Evolutionary conservation across 2,888 invertebrate genomes (phyloP).

Genomic region (Trichopria drosophilae): DNA sequence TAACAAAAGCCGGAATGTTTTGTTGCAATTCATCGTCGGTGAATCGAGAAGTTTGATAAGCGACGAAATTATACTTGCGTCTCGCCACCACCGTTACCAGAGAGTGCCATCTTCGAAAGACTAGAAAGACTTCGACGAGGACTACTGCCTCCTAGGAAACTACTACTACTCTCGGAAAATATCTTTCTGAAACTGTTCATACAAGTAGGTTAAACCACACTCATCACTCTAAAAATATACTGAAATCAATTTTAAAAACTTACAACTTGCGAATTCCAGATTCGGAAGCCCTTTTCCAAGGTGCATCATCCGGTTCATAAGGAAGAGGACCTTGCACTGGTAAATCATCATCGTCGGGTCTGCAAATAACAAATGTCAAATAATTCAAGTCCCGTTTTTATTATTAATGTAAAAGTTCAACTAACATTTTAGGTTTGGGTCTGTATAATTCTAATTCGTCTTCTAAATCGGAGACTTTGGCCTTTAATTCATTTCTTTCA

Average conservation of each 20-base stretch:
- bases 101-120: constrained; percentile 74
- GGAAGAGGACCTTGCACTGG: constrained; percentile 97
- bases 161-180: constrained; percentile 77
- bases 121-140: constrained; percentile 80
- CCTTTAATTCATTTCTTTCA: constrained; percentile 91
- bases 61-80: constrained; percentile 23
- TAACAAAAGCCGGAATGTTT: no score
- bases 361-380: constrained; percentile 28
- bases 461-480: constrained; percentile 89
- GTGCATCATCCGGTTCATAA: constrained; percentile 95
- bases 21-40: neutral
- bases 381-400: constrained; percentile 40
- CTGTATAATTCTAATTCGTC: constrained; percentile 82
- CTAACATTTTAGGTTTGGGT: constrained; percentile 62
- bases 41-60: neutral
- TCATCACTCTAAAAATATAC: neutral
- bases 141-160: constrained; percentile 70
- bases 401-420: constrained; percentile 18
- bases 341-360: constrained; percentile 66
- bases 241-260: constrained; percentile 56
- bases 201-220: constrained; percentile 3
- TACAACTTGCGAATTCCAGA: constrained; percentile 91
- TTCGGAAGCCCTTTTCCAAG: constrained; percentile 81
- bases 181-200: constrained; percentile 81
- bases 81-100: constrained; percentile 47